Conservation (phyloP, 2,797 vertebrate species). For the Tapirus indicus region DNA sequence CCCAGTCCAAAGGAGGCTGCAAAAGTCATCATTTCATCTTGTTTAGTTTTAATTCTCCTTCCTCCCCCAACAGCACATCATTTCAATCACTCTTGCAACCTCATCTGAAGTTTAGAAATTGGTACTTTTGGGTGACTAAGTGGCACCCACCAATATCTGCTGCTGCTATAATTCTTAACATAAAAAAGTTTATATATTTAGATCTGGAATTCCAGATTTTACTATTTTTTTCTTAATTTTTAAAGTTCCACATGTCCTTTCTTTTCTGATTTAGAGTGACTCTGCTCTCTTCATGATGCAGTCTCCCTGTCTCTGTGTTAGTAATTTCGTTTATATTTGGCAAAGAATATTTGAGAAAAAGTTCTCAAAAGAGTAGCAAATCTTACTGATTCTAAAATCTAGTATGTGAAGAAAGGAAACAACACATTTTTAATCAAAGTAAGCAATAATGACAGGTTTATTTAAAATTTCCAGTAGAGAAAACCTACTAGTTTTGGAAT, state of each 20-base stretch:
- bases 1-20: too few relatives aligned
- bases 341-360: neutral
- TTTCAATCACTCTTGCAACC: neutral
- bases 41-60: neutral
- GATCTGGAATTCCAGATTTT: neutral
- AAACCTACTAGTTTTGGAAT: conserved; percentile 96
- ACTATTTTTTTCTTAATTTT: neutral
- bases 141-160: neutral
- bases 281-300: neutral
- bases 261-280: neutral
- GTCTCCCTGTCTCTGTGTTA: neutral
- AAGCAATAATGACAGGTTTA: conserved; percentile 95
- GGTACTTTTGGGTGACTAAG: neutral
- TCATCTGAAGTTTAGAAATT: neutral
- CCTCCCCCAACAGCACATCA: fast-evolving
- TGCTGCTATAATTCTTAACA: neutral
- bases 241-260: neutral
- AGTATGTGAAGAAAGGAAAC: conserved; percentile 82
- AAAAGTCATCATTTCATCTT: neutral
- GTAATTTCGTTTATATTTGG: neutral
- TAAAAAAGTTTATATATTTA: neutral
- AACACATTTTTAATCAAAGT: conserved; percentile 89
- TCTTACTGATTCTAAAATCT: conserved; percentile 39
- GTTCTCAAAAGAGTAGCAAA: neutral
- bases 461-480: conserved; percentile 98